phyloP scores from a whole-genome alignment of 2,113 vertebrate species.

The Lanius ludovicianus region DNA sequence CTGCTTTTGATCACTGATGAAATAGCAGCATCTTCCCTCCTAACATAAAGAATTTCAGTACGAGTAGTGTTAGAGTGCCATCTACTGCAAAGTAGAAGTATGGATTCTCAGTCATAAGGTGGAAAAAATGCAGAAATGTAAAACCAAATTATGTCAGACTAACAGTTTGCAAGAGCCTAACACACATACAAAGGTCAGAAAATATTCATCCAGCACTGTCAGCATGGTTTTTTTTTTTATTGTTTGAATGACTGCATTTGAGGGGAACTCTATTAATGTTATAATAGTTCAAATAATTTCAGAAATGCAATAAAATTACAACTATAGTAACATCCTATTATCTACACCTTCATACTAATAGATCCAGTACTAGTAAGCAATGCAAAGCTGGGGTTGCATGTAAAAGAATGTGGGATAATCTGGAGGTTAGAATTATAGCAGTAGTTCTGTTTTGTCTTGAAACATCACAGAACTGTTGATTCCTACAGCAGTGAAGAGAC shows the following conservation, averaged over 20 bases:
- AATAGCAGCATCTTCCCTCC: not conserved
- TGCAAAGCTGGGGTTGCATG: not conserved
- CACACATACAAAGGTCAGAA: not conserved
- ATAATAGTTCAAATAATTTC: not conserved
- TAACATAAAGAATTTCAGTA: not conserved
- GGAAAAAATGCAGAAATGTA: not conserved
- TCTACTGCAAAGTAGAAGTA: not conserved
- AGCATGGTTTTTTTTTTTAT: not conserved
- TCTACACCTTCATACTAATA: not conserved
- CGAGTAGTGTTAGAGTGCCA: not conserved
- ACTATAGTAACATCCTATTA: not conserved
- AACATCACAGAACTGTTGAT: not conserved
- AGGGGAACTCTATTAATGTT: not conserved
- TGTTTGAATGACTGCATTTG: accelerated
- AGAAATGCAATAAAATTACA: not conserved
- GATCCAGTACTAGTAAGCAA: not conserved
- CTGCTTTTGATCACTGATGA: not conserved
- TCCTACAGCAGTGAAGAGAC: not conserved
- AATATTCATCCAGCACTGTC: not conserved
- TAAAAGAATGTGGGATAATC: not conserved
- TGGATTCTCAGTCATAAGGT: not conserved
- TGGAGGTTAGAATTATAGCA: not conserved
- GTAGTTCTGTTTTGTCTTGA: not conserved
- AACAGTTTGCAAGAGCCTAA: not conserved
- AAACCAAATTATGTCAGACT: not conserved